Evolutionary conservation across 2,113 vertebrate species (phyloP).

Genomic region (Epinephelus fuscoguttatus): DNA sequence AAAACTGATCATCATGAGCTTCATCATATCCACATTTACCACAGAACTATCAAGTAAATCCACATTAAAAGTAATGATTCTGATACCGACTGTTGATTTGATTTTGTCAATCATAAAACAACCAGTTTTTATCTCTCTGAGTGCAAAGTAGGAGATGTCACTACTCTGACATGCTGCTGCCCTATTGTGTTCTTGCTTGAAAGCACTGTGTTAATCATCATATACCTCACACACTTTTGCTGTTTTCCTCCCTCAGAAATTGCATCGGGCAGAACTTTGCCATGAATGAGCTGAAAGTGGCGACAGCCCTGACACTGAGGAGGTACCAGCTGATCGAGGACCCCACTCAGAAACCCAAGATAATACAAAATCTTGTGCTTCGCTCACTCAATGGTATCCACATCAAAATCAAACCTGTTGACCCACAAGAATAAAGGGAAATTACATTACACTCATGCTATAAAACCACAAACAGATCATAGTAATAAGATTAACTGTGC

Average conservation of each 20-base stretch:
- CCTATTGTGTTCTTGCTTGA: too few species aligned
- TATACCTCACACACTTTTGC: background rate
- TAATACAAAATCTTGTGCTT: slow-evolving; percentile 75
- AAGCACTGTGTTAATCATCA: too few species aligned
- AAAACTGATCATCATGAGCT: background rate
- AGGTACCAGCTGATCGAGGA: slow-evolving; percentile 86
- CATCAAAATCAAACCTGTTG: slow-evolving; percentile 81
- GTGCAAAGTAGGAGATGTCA: too few species aligned
- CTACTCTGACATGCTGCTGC: too few species aligned
- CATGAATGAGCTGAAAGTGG: slow-evolving; percentile 91
- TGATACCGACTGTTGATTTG: too few species aligned
- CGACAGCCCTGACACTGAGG: slow-evolving; percentile 83
- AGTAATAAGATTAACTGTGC: too few species aligned
- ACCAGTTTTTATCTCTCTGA: too few species aligned
- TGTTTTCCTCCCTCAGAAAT: slow-evolving; percentile 84
- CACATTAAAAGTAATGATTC: background rate
- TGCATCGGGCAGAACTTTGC: slow-evolving; percentile 95
- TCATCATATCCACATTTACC: background rate
- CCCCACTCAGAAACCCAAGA: slow-evolving; percentile 69
- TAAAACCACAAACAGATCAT: too few species aligned
- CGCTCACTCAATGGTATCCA: slow-evolving; percentile 84
- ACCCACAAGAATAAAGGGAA: slow-evolving; percentile 1
- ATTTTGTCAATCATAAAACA: too few species aligned
- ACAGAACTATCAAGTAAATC: too few species aligned
- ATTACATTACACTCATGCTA: background rate